Conservation (phyloP, 2,797 vertebrate genomes). For the Dromococcyx pavoninus region DNA sequence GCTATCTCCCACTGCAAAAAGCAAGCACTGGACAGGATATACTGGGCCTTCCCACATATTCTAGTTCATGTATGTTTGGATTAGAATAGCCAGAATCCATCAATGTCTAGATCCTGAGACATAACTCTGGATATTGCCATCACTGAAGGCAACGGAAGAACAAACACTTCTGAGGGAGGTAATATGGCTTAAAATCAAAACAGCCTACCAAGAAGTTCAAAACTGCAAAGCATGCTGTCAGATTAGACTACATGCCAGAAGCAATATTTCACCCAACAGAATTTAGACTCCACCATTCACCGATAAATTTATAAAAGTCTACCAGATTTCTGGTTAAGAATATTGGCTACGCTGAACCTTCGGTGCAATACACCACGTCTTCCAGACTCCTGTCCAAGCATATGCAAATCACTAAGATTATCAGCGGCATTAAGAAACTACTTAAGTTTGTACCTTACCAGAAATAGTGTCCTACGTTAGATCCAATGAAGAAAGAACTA, state of each 20-base stretch:
- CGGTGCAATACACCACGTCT: neutral
- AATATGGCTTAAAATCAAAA: neutral
- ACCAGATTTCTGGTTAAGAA: neutral
- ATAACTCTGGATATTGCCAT: neutral
- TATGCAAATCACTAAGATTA: neutral
- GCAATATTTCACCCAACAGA: neutral
- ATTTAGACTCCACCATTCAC: neutral
- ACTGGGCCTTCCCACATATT: neutral
- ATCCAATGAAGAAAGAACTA: neutral
- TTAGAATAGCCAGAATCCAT: neutral
- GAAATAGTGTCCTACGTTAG: neutral
- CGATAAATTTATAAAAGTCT: neutral
- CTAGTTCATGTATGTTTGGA: neutral
- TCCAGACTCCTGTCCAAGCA: neutral
- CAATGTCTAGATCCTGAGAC: fast-evolving
- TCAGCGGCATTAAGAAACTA: neutral
- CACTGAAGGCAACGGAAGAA: neutral
- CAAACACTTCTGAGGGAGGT: neutral
- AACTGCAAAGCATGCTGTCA: neutral
- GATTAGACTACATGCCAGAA: too few relatives aligned
- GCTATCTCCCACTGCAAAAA: neutral
- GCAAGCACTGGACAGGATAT: too few relatives aligned
- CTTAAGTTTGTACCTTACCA: neutral
- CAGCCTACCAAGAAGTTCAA: neutral
- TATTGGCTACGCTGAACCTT: neutral